These are phyloP conservation scores for Epinephelus awoara DNA, from an alignment of 2,797 vertebrate genomes.

Conservation along the genomic window DNA sequence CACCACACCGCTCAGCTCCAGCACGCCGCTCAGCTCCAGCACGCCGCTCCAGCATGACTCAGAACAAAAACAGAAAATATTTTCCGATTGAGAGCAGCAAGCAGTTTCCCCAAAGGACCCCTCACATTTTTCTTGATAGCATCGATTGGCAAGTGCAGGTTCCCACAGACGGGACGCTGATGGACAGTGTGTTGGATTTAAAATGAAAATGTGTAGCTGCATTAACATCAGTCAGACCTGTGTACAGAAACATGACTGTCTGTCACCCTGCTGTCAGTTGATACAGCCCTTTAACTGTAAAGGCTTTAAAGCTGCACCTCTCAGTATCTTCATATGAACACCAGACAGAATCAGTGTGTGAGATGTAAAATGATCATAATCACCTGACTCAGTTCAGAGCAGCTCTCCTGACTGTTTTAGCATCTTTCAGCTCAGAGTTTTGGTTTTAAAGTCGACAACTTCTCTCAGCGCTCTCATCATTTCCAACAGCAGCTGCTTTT, in stretches of 20 bases:
- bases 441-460: too few species aligned
- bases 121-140: constrained; percentile 19
- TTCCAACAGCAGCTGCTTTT: not conserved
- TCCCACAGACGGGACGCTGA: not conserved
- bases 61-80: constrained; percentile 44
- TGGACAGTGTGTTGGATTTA: too few species aligned
- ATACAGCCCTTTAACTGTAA: not conserved
- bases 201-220: too few species aligned
- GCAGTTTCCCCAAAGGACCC: not conserved
- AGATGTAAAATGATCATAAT: not conserved
- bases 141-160: not conserved
- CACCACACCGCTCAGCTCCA: too few species aligned
- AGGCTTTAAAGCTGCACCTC: not conserved
- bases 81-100: constrained; percentile 26
- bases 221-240: too few species aligned
- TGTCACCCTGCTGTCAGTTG: not conserved
- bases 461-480: not conserved
- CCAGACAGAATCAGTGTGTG: not conserved
- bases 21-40: too few species aligned
- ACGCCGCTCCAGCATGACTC: constrained; percentile 42
- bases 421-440: not conserved
- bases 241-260: not conserved
- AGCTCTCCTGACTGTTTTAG: not conserved
- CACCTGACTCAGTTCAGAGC: too few species aligned
- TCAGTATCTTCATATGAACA: not conserved